Conservation (phyloP, 53 echinoderm and acorn worm species). For the Hippasteria phrygiana region DNA sequence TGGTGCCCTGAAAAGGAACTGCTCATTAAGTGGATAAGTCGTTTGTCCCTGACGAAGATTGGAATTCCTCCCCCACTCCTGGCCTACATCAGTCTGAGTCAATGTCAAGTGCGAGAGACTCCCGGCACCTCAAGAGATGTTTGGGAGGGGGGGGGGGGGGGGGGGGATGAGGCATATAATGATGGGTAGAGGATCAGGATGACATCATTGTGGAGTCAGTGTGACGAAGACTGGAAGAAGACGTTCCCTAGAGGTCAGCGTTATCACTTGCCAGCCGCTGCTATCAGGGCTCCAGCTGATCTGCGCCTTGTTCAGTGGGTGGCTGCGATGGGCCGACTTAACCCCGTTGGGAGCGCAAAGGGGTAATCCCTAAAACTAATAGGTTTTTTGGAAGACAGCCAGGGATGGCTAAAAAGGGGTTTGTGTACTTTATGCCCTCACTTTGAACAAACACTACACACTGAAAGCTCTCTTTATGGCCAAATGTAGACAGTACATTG, state of each 20-base stretch:
- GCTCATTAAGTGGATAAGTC: neutral
- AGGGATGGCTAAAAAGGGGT: neutral
- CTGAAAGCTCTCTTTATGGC: no score
- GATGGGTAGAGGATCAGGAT: slow-evolving; percentile 45
- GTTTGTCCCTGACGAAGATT: neutral
- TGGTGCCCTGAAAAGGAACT: slow-evolving; percentile 12
- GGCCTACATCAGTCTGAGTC: slow-evolving; percentile 23
- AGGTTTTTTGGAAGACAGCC: slow-evolving; percentile 1
- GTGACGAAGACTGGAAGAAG: slow-evolving; percentile 22
- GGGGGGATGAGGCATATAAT: neutral
- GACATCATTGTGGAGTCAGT: slow-evolving; percentile 54
- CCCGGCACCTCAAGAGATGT: no score
- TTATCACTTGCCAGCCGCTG: slow-evolving; percentile 12
- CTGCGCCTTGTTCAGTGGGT: neutral
- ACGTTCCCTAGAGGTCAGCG: slow-evolving; percentile 1
- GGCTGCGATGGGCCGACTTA: neutral
- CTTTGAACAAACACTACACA: no score
- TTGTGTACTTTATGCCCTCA: neutral
- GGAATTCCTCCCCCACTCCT: slow-evolving; percentile 1
- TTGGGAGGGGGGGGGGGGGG: neutral
- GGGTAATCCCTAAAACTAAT: slow-evolving; percentile 34
- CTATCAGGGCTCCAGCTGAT: neutral
- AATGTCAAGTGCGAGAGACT: slow-evolving; percentile 35
- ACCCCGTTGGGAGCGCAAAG: slow-evolving; percentile 7
- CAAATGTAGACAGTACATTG: no score